Evolutionary conservation across 2,797 vertebrate genomes (phyloP), one percentile per base, ranked within the genome.

Genomic region (Hemibagrus guttatus): DNA sequence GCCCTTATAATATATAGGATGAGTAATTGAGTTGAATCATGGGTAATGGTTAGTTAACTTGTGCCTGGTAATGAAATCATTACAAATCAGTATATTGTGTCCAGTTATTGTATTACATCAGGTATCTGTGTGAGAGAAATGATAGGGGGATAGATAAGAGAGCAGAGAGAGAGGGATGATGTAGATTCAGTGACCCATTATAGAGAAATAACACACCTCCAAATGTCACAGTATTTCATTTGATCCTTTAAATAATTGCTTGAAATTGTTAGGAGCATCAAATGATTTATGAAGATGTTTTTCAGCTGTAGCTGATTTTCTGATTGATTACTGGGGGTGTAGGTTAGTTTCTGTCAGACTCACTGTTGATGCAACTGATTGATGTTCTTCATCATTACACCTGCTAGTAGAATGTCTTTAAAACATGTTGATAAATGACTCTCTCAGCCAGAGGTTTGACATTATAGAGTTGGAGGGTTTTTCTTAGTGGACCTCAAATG

Each of bases 321-420:
- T 88, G 87, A 89, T 86, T 63, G 79, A 90, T 89, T 83, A 61
- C 61, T 66, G 42, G 63, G 42, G n/a, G 42, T 83, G 84, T 75
- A 85, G 66, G 42, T 76, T 89, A 23, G 72, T 81, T 84, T 58
- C 74, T 81, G 83, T 75, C 68, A 72, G 82, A 63, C 87, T 85
- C n/a, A 46, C 17, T 46, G 46, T 89, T 85, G 79, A 88, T 63
- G 69, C 76, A 63, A 17, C 21, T 89, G 83, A 87, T 85, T 84
- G 74, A 87, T 88, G 85, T 76, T 61, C 79, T 63, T 35, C 17
- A 86, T 88, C 80, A 76, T 78, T 23, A 39, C 11, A 59, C 54
- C 6, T 56, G 61, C 61, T 86, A 28, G 56, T 78, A 63, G 13
- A 39, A 69, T 63, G 59, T 66, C 39, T 64, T 86, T 86, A 88